Percentiles rank a stretch among this genome's conserved stretches.
These are phyloP conservation scores for Dromaius novaehollandiae DNA, from an alignment of 2,113 vertebrate species.

Conservation along the genomic window DNA sequence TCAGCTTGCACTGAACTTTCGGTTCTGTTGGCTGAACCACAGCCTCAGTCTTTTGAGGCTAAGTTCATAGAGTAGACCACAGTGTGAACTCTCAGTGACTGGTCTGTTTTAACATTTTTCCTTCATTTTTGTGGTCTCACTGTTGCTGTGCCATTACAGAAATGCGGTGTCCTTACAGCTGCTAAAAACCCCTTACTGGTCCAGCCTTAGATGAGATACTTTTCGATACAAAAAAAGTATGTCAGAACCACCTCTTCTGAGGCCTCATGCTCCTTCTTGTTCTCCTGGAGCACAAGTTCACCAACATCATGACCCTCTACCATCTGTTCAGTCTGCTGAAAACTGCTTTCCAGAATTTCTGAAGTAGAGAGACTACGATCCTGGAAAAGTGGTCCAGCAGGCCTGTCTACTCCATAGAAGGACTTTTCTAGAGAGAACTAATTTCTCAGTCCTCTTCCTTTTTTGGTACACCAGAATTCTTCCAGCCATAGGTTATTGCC, in stretches of 20 bases:
- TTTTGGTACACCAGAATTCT: not conserved
- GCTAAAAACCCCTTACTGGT: not conserved
- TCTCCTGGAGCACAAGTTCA: not conserved
- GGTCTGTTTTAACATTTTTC: not conserved
- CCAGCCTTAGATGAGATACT: not conserved
- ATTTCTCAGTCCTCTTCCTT: conserved; percentile 15
- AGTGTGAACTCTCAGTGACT: not conserved
- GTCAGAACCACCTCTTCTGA: not conserved
- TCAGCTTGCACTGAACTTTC: not conserved
- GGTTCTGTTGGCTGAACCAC: not conserved
- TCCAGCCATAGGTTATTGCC: not conserved
- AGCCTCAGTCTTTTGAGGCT: not conserved
- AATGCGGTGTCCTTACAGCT: not conserved
- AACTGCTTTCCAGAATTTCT: not conserved
- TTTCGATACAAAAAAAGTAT: not conserved
- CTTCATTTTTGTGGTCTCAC: not conserved
- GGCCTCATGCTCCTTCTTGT: not conserved
- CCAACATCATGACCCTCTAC: not conserved
- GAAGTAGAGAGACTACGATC: not conserved
- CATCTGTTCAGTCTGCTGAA: not conserved
- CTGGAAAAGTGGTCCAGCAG: not conserved
- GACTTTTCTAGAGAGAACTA: conserved; percentile 25
- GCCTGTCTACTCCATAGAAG: not conserved
- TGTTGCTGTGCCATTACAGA: not conserved
- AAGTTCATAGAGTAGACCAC: not conserved